Conservation (phyloP, 2,888 invertebrate genomes). For the Drosophila stalkeri region DNA sequence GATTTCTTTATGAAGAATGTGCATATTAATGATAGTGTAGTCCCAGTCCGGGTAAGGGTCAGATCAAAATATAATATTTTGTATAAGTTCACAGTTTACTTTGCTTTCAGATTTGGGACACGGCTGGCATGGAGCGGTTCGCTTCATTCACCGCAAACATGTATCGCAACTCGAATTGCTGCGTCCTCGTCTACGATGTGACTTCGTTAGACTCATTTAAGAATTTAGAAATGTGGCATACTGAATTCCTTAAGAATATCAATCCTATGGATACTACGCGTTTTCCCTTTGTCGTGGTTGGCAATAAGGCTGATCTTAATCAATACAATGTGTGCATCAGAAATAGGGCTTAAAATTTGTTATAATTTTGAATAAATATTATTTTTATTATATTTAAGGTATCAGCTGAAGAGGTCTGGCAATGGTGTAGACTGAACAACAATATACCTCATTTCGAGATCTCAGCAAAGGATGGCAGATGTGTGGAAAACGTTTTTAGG, state of each 20-base stretch:
- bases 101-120: conserved; percentile 96
- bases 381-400: not conserved
- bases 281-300: not conserved
- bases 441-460: conserved; percentile 1
- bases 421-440: not conserved
- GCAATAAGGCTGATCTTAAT: not conserved
- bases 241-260: not conserved
- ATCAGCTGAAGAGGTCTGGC: not conserved
- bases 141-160: conserved; percentile 99
- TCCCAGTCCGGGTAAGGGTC: conserved; percentile 94
- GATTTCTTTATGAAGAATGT: conserved; percentile 99
- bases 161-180: conserved; percentile 93
- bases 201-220: conserved; percentile 82
- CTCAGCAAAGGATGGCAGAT: not conserved
- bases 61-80: not conserved
- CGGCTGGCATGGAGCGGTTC: conserved; percentile 99
- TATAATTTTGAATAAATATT: not conserved
- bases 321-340: not conserved
- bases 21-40: conserved; percentile 98
- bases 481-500: not conserved
- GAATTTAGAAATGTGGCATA: conserved; percentile 87
- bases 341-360: not conserved
- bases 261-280: not conserved
- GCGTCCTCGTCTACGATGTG: not conserved
- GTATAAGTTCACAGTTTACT: not conserved